A percentile compares a stretch with the other conserved stretches of the same genome.
phyloP scores from a whole-genome alignment of 1,140 invertebrate species.

The Yoshiicerus persimilis region DNA sequence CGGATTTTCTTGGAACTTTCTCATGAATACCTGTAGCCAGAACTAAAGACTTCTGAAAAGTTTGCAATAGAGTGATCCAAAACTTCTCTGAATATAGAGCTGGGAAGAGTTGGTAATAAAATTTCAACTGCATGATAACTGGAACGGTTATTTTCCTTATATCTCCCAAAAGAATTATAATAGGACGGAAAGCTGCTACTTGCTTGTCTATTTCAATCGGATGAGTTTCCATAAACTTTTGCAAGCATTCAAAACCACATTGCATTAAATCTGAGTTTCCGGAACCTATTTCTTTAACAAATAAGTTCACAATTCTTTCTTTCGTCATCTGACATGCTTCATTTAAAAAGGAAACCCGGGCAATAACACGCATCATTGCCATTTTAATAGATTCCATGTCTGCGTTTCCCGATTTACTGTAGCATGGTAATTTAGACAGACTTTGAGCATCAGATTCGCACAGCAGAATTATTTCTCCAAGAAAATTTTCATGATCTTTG shows the following conservation, averaged over 20 bases:
- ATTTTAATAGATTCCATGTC: too few species aligned
- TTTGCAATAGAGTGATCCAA: conserved; percentile 84
- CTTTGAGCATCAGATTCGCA: conserved; percentile 85
- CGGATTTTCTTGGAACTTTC: conserved; percentile 55
- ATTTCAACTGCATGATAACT: conserved; percentile 81
- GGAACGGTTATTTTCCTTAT: conserved; percentile 82
- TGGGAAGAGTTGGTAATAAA: conserved; percentile 90
- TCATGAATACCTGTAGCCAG: conserved; percentile 74
- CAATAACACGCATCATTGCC: conserved; percentile 72
- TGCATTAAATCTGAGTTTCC: conserved; percentile 87
- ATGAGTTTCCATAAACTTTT: conserved; percentile 81
- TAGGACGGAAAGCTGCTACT: conserved; percentile 69
- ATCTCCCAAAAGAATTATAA: conserved; percentile 79
- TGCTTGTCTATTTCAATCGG: conserved; percentile 75
- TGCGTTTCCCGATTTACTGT: conserved; percentile 86
- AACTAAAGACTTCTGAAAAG: conserved; percentile 83
- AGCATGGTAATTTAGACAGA: conserved; percentile 84
- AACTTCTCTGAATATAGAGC: conserved; percentile 92
- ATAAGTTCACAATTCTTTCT: conserved; percentile 85
- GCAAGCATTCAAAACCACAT: conserved; percentile 90
- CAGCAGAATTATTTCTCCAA: conserved; percentile 78
- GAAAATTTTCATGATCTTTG: conserved; percentile 86
- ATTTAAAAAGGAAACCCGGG: conserved; percentile 69
- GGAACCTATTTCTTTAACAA: conserved; percentile 87
- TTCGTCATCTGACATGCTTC: conserved; percentile 58